phyloP scores from a whole-genome alignment of 2,797 vertebrate genomes.

The Spondyliosoma cantharus region DNA sequence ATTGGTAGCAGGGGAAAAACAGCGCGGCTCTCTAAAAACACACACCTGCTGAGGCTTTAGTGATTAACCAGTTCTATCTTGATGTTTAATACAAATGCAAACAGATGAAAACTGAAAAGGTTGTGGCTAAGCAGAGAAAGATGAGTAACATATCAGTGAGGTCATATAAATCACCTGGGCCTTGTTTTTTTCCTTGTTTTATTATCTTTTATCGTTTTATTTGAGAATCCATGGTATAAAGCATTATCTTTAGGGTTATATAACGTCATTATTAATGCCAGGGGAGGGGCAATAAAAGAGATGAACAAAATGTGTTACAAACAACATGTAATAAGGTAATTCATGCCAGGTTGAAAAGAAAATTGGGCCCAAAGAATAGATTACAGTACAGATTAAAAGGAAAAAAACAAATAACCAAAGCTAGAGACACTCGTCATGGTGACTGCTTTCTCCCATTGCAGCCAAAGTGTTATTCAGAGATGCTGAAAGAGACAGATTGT shows the following conservation, averaged over 20 bases:
- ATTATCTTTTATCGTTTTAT: not conserved
- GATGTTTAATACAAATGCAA: not conserved
- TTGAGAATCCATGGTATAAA: not conserved
- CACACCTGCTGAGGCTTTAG: no score
- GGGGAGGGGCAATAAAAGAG: not conserved
- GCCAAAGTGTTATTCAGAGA: constrained; percentile 70
- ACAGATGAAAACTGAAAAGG: not conserved
- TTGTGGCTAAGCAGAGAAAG: not conserved
- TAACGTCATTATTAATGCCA: not conserved
- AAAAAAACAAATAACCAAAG: constrained; percentile 3
- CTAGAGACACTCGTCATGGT: constrained; percentile 54
- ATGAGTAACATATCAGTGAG: not conserved
- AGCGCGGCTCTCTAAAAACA: not conserved
- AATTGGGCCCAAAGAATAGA: not conserved
- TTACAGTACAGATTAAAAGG: not conserved
- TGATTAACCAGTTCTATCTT: not conserved
- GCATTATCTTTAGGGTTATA: not conserved
- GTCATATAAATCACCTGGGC: not conserved
- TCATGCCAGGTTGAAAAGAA: constrained; percentile 1
- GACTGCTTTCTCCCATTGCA: constrained; percentile 63
- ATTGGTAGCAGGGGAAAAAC: not conserved
- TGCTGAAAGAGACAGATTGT: constrained; percentile 70
- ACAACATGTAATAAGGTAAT: not conserved
- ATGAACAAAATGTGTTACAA: not conserved
- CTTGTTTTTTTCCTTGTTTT: not conserved